Conservation (phyloP, 2,113 vertebrate species). For the Osmerus eperlanus region DNA sequence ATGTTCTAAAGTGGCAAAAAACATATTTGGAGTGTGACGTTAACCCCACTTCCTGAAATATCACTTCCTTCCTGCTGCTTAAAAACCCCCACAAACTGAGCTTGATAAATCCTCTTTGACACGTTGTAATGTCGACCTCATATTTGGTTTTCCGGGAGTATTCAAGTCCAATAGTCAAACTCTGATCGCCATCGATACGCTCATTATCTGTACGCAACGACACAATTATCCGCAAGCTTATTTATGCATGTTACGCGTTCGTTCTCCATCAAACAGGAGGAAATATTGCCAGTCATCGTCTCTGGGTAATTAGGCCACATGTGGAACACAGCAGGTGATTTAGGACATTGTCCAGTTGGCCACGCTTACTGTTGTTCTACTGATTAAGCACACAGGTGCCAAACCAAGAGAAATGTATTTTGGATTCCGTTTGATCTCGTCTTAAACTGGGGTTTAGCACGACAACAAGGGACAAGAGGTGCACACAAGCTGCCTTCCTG, state of each 20-base stretch:
- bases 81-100: conserved; percentile 34
- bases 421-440: too few relatives aligned
- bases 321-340: too few relatives aligned
- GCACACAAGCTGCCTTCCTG: too few relatives aligned
- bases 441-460: neutral
- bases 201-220: too few relatives aligned
- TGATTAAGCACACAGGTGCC: neutral
- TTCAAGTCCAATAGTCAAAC: too few relatives aligned
- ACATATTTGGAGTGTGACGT: conserved; percentile 1
- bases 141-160: too few relatives aligned
- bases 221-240: too few relatives aligned
- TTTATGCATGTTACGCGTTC: too few relatives aligned
- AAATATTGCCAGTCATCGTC: too few relatives aligned
- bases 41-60: conserved; percentile 58
- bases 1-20: conserved; percentile 31
- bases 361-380: neutral
- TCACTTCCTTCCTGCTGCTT: conserved; percentile 47
- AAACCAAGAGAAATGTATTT: neutral
- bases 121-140: neutral
- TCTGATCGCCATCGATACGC: too few relatives aligned
- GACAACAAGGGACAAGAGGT: neutral
- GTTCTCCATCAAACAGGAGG: too few relatives aligned
- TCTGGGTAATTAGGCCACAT: too few relatives aligned
- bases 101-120: conserved; percentile 1
- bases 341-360: neutral